Percentiles rank a stretch among this genome's conserved stretches.
Evolutionary conservation across 2,888 invertebrate species (phyloP).

Genomic region (Oscheius sp.): DNA sequence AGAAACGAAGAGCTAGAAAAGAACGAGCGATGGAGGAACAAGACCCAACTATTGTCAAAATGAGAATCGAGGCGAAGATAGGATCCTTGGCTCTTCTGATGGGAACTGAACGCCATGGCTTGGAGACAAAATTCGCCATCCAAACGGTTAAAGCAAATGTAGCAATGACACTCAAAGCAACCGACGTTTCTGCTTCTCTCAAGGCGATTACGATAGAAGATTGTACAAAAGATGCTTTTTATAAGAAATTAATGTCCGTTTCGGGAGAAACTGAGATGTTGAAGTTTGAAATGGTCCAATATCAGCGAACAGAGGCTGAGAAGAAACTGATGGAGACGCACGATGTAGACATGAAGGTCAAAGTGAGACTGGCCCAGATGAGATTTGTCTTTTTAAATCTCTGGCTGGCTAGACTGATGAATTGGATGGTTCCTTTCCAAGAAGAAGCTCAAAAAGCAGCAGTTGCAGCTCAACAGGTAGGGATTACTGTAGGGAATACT

Average conservation of each 20-base stretch:
- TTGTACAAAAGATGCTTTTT: slow-evolving; percentile 80
- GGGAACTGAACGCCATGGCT: slow-evolving; percentile 40
- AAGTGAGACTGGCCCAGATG: slow-evolving; percentile 82
- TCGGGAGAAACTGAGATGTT: slow-evolving; percentile 81
- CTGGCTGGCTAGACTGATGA: slow-evolving; percentile 81
- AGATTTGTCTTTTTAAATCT: slow-evolving; percentile 88
- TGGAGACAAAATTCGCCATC: slow-evolving; percentile 52
- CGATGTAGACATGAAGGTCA: slow-evolving; percentile 80
- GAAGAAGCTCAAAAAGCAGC: slow-evolving; percentile 47
- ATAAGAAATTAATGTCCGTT: slow-evolving; percentile 85
- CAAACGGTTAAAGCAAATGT: slow-evolving; percentile 49
- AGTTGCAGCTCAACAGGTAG: slow-evolving; percentile 48
- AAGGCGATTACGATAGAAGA: slow-evolving; percentile 80
- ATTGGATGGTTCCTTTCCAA: slow-evolving; percentile 62
- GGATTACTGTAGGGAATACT: too few species aligned
- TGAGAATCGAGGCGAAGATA: slow-evolving; percentile 46
- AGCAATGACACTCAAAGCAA: slow-evolving; percentile 54
- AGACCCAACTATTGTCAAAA: slow-evolving; percentile 37
- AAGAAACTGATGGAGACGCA: slow-evolving; percentile 58
- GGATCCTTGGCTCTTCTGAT: slow-evolving; percentile 50
- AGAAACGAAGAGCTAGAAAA: slow-evolving; percentile 42
- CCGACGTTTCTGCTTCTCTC: slow-evolving; percentile 52
- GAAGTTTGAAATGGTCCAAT: slow-evolving; percentile 65
- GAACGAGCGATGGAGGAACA: slow-evolving; percentile 33
- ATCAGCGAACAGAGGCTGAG: slow-evolving; percentile 63